Percentiles rank a stretch among this genome's conserved stretches.
phyloP scores from a whole-genome alignment of 2,113 vertebrate genomes.

The Nothobranchius kuhntae region DNA sequence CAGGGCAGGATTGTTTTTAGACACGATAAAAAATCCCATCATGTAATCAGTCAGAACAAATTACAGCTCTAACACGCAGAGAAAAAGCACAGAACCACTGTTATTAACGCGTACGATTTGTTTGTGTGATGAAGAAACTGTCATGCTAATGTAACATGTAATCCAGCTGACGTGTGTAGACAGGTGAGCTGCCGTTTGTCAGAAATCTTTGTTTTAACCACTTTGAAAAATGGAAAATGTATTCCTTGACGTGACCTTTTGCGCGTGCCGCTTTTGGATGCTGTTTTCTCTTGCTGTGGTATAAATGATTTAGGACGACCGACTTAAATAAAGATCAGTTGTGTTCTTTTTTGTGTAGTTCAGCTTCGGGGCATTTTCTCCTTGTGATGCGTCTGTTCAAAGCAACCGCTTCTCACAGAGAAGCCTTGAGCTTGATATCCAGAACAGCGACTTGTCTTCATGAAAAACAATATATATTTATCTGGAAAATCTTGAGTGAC shows the following conservation, averaged over 20 bases:
- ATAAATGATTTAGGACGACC: slow-evolving; percentile 5
- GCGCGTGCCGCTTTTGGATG: slow-evolving; percentile 10
- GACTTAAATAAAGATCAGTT: slow-evolving; percentile 6
- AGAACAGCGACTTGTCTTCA: slow-evolving; percentile 2
- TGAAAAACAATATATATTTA: background rate
- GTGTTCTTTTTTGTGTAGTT: slow-evolving; percentile 6
- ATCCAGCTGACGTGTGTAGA: slow-evolving; percentile 15
- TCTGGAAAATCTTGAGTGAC: slow-evolving; percentile 2
- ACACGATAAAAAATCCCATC: slow-evolving; percentile 35
- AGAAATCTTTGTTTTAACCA: slow-evolving; percentile 22
- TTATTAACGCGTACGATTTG: slow-evolving; percentile 37
- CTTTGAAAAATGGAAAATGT: slow-evolving; percentile 14
- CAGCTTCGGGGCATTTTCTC: slow-evolving; percentile 11
- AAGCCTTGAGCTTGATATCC: slow-evolving; percentile 3
- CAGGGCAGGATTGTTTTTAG: slow-evolving; percentile 25
- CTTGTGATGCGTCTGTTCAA: background rate
- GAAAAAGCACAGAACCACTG: slow-evolving; percentile 23
- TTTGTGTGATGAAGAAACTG: slow-evolving; percentile 17
- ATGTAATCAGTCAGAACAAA: slow-evolving; percentile 50
- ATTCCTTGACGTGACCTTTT: slow-evolving; percentile 30
- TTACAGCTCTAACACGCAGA: slow-evolving; percentile 25
- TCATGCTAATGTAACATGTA: slow-evolving; percentile 14
- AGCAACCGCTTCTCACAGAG: slow-evolving; percentile 15
- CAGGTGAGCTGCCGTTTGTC: slow-evolving; percentile 20
- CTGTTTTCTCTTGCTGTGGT: slow-evolving; percentile 1